These are phyloP conservation scores for Steinernema feltiae DNA, from an alignment of 1,140 invertebrate genomes.

Conservation along the genomic window DNA sequence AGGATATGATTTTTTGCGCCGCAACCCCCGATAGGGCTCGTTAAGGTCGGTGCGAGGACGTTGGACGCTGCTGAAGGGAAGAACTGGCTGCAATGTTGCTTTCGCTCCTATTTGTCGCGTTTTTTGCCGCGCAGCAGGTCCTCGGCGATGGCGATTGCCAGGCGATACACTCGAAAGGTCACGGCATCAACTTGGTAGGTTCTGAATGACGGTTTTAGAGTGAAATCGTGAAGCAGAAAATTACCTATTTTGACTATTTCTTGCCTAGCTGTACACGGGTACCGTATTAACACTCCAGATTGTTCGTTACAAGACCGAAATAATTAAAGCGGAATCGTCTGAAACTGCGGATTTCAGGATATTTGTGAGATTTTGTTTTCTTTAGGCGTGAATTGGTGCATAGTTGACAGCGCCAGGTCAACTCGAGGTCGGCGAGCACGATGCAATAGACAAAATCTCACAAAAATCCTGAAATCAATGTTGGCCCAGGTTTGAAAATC, in stretches of 20 bases:
- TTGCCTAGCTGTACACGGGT: too few species aligned
- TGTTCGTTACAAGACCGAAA: too few species aligned
- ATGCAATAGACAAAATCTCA: too few species aligned
- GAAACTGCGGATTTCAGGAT: background rate
- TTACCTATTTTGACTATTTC: background rate
- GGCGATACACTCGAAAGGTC: background rate
- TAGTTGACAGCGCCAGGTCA: too few species aligned
- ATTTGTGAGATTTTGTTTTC: background rate
- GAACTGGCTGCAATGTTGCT: background rate
- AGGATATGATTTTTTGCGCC: conserved; percentile 12
- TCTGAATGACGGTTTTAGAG: background rate
- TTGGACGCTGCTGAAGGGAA: background rate
- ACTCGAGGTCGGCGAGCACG: too few species aligned
- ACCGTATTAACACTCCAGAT: too few species aligned
- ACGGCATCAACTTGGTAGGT: background rate
- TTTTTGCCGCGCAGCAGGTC: background rate
- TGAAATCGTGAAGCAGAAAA: background rate
- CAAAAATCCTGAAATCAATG: too few species aligned
- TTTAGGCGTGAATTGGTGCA: too few species aligned
- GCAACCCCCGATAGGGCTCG: conserved; percentile 11
- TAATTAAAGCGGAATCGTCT: too few species aligned
- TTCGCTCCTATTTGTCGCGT: background rate
- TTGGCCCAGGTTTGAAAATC: too few species aligned
- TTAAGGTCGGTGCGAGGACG: background rate
- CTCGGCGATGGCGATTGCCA: background rate